Evolutionary conservation across 2,797 vertebrate species (phyloP).

Genomic region (Myripristis murdjan): DNA sequence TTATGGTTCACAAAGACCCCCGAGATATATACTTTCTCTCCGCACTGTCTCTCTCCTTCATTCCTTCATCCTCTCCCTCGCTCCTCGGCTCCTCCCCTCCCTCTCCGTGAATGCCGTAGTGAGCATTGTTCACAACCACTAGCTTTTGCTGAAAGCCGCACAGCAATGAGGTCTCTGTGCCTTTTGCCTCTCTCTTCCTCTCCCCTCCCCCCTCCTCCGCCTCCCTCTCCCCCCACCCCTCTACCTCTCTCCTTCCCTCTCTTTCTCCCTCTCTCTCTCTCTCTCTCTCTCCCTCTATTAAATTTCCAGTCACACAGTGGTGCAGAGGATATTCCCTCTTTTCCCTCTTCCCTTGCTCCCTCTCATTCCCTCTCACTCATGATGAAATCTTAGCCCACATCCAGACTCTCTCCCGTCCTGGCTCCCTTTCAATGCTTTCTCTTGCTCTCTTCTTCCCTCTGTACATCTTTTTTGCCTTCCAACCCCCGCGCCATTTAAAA

Average conservation of each 20-base stretch:
- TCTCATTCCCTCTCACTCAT: constrained; percentile 71
- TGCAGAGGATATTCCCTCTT: constrained; percentile 90
- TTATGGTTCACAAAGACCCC: constrained; percentile 76
- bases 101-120: constrained; percentile 77
- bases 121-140: constrained; percentile 82
- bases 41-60: constrained; percentile 25
- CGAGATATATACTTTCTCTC: constrained; percentile 61
- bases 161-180: constrained; percentile 86
- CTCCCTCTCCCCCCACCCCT: constrained; percentile 57
- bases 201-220: constrained; percentile 62
- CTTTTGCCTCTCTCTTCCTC: constrained; percentile 81
- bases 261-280: constrained; percentile 54
- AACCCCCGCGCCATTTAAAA: constrained; percentile 76
- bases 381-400: constrained; percentile 76
- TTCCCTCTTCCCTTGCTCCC: constrained; percentile 58
- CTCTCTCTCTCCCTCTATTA: constrained; percentile 82
- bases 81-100: constrained; percentile 52
- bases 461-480: constrained; percentile 65
- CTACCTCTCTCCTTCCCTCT: constrained; percentile 62
- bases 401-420: constrained; percentile 60
- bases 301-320: constrained; percentile 91
- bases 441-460: constrained; percentile 53
- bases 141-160: constrained; percentile 81
- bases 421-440: constrained; percentile 52
- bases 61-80: constrained; percentile 33